Conservation (phyloP, 2,797 vertebrate genomes). For the Limnodromus scolopaceus region DNA sequence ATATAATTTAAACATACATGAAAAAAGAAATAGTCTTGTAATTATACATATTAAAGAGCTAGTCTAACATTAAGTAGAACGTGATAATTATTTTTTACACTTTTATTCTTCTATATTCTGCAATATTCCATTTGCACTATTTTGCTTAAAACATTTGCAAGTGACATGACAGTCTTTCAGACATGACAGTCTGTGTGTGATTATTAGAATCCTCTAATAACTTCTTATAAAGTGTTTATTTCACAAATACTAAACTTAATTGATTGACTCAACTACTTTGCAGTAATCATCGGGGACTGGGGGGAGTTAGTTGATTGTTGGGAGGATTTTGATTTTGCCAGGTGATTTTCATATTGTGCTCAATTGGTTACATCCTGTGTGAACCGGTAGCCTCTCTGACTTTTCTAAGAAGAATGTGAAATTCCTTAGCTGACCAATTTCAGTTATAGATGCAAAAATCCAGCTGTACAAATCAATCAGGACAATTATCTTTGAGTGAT, state of each 20-base stretch:
- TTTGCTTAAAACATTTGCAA: background rate
- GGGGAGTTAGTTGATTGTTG: background rate
- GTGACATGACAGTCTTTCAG: background rate
- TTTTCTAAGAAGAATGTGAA: background rate
- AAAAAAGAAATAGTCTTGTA: slow-evolving; percentile 36
- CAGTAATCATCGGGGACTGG: background rate
- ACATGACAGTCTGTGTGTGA: background rate
- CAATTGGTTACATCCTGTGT: background rate
- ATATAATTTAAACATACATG: slow-evolving; percentile 50
- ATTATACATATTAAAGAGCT: slow-evolving; percentile 22
- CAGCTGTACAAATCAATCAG: background rate
- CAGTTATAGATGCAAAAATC: background rate
- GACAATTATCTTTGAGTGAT: background rate
- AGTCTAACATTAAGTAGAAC: background rate
- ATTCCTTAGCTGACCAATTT: background rate
- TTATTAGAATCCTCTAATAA: background rate
- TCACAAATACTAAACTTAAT: background rate
- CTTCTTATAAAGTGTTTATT: background rate
- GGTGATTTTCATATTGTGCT: background rate
- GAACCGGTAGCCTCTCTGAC: background rate
- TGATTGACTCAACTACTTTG: background rate
- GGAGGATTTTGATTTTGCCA: background rate
- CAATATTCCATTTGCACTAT: background rate
- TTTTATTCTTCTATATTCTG: background rate
- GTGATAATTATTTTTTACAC: background rate